Percentiles rank a stretch among this genome's conserved stretches.
phyloP scores from a whole-genome alignment of 2,113 vertebrate species.

The Philantomba maxwellii region DNA sequence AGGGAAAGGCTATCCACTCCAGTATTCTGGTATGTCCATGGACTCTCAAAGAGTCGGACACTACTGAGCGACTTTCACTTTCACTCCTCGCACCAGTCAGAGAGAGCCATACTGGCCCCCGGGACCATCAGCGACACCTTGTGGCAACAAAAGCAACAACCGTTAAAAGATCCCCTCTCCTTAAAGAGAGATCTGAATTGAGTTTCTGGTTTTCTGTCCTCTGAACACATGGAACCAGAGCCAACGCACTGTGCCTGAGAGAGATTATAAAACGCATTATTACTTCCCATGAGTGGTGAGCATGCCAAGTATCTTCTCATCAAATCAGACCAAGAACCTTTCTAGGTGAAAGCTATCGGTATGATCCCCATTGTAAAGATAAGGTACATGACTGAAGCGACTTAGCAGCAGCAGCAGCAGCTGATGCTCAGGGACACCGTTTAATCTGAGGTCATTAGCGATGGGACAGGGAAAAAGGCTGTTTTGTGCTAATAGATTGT shows the following conservation, averaged over 20 bases:
- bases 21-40: background rate
- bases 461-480: background rate
- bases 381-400: background rate
- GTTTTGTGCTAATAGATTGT: background rate
- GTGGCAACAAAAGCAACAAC: background rate
- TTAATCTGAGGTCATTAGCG: background rate
- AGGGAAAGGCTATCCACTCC: background rate
- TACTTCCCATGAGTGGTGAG: background rate
- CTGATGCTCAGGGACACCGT: background rate
- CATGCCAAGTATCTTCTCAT: background rate
- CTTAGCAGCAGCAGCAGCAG: background rate
- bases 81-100: background rate
- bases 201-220: background rate
- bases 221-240: background rate
- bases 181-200: background rate
- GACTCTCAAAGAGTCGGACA: background rate
- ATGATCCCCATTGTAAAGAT: background rate
- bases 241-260: background rate
- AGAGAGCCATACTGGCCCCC: background rate
- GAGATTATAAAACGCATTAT: background rate
- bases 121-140: background rate
- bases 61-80: background rate
- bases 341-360: no score
- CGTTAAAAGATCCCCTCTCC: background rate
- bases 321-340: background rate